Evolutionary conservation across 2,797 vertebrate species (phyloP).

Genomic region (Carcharodon carcharias): DNA sequence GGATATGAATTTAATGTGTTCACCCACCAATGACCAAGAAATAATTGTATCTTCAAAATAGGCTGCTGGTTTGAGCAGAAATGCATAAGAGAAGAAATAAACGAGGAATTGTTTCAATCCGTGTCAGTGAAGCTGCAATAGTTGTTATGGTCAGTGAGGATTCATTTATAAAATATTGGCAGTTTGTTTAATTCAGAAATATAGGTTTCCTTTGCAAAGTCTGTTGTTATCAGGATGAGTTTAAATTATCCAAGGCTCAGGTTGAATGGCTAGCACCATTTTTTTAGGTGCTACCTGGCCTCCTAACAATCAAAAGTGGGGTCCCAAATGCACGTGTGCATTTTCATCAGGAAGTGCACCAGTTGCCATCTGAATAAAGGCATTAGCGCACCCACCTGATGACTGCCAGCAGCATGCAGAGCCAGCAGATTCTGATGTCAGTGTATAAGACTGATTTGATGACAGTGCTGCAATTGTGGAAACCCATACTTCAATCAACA

Average conservation of each 20-base stretch:
- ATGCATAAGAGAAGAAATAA: neutral
- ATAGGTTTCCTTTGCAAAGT: neutral
- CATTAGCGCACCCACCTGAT: neutral
- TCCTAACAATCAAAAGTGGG: no score
- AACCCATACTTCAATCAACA: neutral
- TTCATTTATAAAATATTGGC: neutral
- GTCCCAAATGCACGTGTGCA: neutral
- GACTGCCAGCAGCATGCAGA: neutral
- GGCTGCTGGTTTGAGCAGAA: neutral
- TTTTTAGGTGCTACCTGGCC: no score
- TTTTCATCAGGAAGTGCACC: neutral
- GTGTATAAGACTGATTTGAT: neutral
- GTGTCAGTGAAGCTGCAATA: no score
- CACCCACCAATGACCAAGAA: neutral
- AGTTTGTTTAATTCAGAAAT: neutral
- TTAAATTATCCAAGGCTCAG: neutral
- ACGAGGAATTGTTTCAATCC: neutral
- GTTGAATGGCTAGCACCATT: no score
- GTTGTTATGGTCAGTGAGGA: neutral
- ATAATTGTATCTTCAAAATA: neutral
- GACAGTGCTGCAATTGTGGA: neutral
- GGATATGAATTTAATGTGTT: neutral
- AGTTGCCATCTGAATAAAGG: neutral
- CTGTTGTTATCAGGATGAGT: neutral
- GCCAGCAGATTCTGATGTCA: neutral